Conservation (phyloP, 2,888 invertebrate genomes). For the Escarpia spicata region DNA sequence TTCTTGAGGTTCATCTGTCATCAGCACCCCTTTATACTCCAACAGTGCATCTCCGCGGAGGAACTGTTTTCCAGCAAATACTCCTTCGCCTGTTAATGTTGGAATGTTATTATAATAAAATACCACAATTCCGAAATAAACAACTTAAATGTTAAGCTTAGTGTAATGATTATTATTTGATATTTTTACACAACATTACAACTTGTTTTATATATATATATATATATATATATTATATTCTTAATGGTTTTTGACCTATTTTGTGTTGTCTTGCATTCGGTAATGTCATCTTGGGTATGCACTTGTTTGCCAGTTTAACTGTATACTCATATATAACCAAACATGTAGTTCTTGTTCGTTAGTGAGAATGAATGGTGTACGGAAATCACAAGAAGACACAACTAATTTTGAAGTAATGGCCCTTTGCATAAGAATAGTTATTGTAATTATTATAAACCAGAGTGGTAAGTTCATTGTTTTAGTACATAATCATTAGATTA, state of each 20-base stretch:
- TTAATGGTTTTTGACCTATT: too few species aligned
- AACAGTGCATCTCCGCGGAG: conserved; percentile 37
- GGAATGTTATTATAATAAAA: neutral
- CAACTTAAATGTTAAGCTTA: neutral
- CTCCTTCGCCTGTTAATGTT: neutral
- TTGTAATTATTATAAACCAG: neutral
- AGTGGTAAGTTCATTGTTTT: neutral
- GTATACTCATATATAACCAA: neutral
- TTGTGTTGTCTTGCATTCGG: too few species aligned
- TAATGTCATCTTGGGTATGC: too few species aligned
- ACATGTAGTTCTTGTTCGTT: neutral
- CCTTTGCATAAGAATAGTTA: conserved; percentile 26
- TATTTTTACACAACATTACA: too few species aligned
- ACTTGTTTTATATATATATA: too few species aligned
- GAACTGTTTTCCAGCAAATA: too few species aligned
- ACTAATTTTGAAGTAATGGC: conserved; percentile 50
- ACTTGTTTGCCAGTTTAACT: too few species aligned
- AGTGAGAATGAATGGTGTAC: conserved; percentile 28
- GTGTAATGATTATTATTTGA: neutral
- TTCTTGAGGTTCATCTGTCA: neutral
- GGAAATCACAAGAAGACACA: conserved; percentile 35
- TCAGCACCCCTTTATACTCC: neutral
- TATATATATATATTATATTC: too few species aligned
- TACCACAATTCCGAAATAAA: neutral
- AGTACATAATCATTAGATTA: too few species aligned